A percentile compares a stretch with the other conserved stretches of the same genome.
phyloP scores from a whole-genome alignment of 2,888 invertebrate species.

The Scaptomyza flava region DNA sequence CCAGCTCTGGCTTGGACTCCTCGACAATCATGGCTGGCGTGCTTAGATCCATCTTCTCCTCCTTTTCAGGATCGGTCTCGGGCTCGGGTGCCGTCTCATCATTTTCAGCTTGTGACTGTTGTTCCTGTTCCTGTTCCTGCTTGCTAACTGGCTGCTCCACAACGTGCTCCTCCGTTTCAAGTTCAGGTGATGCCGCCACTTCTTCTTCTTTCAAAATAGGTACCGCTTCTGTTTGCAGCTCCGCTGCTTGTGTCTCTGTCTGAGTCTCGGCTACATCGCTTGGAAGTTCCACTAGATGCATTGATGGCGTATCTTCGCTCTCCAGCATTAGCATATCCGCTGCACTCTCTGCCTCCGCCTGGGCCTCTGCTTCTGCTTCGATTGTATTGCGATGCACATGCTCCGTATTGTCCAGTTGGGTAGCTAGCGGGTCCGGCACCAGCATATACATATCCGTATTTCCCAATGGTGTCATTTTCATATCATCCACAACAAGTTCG shows the following conservation, averaged over 20 bases:
- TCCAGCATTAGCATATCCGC: slow-evolving; percentile 81
- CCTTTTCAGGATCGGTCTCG: not conserved
- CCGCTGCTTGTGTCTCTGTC: slow-evolving; percentile 11
- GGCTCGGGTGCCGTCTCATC: slow-evolving; percentile 6
- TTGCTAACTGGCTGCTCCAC: slow-evolving; percentile 54
- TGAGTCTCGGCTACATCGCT: slow-evolving; percentile 46
- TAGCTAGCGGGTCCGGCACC: slow-evolving; percentile 70
- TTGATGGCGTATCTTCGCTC: slow-evolving; percentile 70
- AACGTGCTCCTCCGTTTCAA: slow-evolving; percentile 60
- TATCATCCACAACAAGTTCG: slow-evolving; percentile 71
- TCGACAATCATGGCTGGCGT: slow-evolving; percentile 6
- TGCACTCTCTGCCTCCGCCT: slow-evolving; percentile 35
- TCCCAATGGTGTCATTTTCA: slow-evolving; percentile 61
- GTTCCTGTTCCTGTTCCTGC: slow-evolving; percentile 8
- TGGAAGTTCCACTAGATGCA: slow-evolving; percentile 70
- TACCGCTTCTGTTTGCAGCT: slow-evolving; percentile 19
- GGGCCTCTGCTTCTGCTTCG: slow-evolving; percentile 34
- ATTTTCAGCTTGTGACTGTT: slow-evolving; percentile 9
- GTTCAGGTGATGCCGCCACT: slow-evolving; percentile 39
- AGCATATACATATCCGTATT: slow-evolving; percentile 76
- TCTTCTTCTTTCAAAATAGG: slow-evolving; percentile 7
- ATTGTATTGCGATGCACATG: slow-evolving; percentile 68
- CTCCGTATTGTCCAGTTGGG: slow-evolving; percentile 62
- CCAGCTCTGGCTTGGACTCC: slow-evolving; percentile 13
- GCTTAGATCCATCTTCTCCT: slow-evolving; percentile 17